Evolutionary conservation across 2,888 invertebrate species (phyloP).

Genomic region (Caenorhabditis sp.): DNA sequence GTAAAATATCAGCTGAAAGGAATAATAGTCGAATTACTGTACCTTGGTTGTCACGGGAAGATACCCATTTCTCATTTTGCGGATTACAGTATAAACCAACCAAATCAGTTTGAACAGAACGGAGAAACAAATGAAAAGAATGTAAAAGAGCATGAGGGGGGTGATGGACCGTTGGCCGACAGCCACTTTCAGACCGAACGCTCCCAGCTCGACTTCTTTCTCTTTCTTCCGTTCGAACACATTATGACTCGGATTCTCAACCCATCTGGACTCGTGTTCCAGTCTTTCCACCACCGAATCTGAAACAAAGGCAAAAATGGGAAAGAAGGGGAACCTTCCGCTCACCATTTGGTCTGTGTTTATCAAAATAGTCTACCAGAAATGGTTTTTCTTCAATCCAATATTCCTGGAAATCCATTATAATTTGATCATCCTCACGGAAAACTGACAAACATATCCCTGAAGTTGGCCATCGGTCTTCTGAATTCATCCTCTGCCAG

Average conservation of each 20-base stretch:
- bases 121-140: conserved; percentile 25
- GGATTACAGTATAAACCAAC: background rate
- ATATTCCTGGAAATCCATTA: background rate
- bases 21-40: no score
- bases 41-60: background rate
- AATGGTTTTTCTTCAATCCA: background rate
- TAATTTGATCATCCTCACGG: background rate
- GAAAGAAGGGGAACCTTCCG: no score
- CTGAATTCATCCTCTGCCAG: no score
- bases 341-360: background rate
- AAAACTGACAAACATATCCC: background rate
- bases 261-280: conserved; percentile 12
- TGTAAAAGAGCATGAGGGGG: conserved; percentile 20
- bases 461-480: background rate
- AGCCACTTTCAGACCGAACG: background rate
- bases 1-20: no score
- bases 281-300: background rate
- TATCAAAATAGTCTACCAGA: background rate
- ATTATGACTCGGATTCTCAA: conserved; percentile 21
- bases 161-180: background rate
- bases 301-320: background rate
- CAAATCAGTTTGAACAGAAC: conserved; percentile 21
- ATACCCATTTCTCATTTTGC: background rate
- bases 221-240: background rate
- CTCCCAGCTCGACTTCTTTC: background rate